These are phyloP conservation scores for Stegophylla sp. DNA, from an alignment of 2,888 invertebrate species.

Conservation along the genomic window DNA sequence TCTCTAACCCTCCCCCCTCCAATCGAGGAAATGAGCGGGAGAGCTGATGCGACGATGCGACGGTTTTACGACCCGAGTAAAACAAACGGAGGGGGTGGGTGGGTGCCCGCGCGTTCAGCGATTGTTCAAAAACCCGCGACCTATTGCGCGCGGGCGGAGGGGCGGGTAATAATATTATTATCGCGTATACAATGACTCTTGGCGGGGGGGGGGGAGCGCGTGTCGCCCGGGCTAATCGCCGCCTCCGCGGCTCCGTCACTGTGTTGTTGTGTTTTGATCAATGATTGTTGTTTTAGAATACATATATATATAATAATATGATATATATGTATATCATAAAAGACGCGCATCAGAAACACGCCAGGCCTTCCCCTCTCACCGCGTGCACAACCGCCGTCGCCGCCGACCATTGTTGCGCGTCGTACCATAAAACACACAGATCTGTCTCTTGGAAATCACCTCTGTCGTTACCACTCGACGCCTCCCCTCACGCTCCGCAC, in stretches of 20 bases:
- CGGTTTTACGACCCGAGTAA: constrained; percentile 56
- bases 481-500: not conserved
- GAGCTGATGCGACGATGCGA: not conserved
- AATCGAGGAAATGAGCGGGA: not conserved
- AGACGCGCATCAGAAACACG: constrained; percentile 57
- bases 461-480: constrained; percentile 54
- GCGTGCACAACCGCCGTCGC: not conserved
- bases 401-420: constrained; percentile 26
- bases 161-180: constrained; percentile 38
- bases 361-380: not conserved
- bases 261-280: constrained; percentile 48
- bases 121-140: constrained; percentile 55
- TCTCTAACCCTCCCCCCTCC: no score
- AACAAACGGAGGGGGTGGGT: constrained; percentile 51
- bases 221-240: constrained; percentile 47
- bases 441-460: constrained; percentile 48
- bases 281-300: constrained; percentile 56
- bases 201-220: constrained; percentile 36
- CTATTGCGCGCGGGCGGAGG: not conserved
- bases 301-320: constrained; percentile 6
- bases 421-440: constrained; percentile 42
- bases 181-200: constrained; percentile 23
- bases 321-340: constrained; percentile 39
- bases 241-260: constrained; percentile 43
- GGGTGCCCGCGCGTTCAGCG: constrained; percentile 8